phyloP scores from a whole-genome alignment of 2,888 invertebrate genomes.

The Nomada lathburiana region DNA sequence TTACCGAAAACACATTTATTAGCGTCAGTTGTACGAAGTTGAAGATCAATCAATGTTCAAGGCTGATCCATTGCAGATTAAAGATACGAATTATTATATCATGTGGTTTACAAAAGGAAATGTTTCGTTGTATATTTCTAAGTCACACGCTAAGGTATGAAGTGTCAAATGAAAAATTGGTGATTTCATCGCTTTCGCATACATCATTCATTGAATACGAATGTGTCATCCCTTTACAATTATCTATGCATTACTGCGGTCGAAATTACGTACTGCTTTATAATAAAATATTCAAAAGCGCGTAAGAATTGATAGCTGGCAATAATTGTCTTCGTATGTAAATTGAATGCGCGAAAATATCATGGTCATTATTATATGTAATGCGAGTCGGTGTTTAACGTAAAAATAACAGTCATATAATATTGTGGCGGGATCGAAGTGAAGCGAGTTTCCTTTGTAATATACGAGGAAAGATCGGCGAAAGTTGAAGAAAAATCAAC shows the following conservation, averaged over 20 bases:
- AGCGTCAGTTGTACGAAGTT: constrained; percentile 47
- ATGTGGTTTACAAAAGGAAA: neutral
- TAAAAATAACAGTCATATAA: neutral
- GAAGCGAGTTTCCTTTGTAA: neutral
- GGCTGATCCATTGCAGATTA: neutral
- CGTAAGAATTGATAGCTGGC: neutral
- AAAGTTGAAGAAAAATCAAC: constrained; percentile 33
- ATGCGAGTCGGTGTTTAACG: too few relatives aligned
- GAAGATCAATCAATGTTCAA: constrained; percentile 20
- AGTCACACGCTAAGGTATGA: neutral
- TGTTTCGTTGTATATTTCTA: neutral
- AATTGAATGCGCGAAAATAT: neutral
- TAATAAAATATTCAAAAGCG: neutral
- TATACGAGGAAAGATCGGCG: constrained; percentile 5
- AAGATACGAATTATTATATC: constrained; percentile 6
- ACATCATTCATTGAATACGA: neutral
- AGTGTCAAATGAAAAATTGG: constrained; percentile 4
- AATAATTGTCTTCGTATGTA: neutral
- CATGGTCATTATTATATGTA: neutral
- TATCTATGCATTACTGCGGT: neutral
- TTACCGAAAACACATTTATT: neutral
- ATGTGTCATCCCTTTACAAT: constrained; percentile 3
- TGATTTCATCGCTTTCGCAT: constrained; percentile 35
- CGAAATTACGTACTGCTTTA: neutral
- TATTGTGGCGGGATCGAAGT: neutral